Evolutionary conservation across 2,888 invertebrate genomes (phyloP).

Genomic region (Cantharis lateralis): DNA sequence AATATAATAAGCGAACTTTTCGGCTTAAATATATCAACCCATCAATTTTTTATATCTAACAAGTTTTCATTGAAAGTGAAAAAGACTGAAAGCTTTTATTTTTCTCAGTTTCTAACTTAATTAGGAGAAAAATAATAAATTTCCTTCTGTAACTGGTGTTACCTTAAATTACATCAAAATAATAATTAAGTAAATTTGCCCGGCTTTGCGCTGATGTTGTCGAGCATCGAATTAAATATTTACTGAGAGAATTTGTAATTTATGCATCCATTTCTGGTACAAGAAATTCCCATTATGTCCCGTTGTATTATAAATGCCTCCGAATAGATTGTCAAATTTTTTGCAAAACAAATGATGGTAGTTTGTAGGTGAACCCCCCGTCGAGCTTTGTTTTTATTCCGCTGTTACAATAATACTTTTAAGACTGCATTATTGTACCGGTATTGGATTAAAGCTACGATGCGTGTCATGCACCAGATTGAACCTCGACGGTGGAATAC

Average conservation of each 20-base stretch:
- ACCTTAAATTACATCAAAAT: not conserved
- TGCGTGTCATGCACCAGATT: slow-evolving; percentile 48
- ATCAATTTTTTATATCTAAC: not conserved
- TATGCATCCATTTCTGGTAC: slow-evolving; percentile 46
- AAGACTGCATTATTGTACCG: slow-evolving; percentile 41
- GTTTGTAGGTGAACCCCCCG: not conserved
- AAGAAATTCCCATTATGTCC: slow-evolving; percentile 51
- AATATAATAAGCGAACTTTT: not conserved
- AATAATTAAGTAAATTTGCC: not conserved
- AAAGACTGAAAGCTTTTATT: not conserved
- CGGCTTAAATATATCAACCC: not conserved
- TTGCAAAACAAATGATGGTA: not conserved
- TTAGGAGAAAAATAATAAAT: not conserved
- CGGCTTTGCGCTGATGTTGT: not conserved
- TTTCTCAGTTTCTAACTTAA: not conserved
- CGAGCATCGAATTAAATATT: slow-evolving; percentile 44
- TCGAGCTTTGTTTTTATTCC: slow-evolving; percentile 2
- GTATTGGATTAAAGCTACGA: slow-evolving; percentile 37
- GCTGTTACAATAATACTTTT: not conserved
- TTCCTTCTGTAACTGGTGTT: not conserved
- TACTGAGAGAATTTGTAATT: slow-evolving; percentile 46
- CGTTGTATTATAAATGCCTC: slow-evolving; percentile 47
- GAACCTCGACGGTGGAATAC: slow-evolving; percentile 47
- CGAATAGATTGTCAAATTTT: slow-evolving; percentile 20
- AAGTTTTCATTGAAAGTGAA: not conserved